Evolutionary conservation across 1,140 invertebrate genomes (phyloP).

Genomic region (Cyclina sinensis): DNA sequence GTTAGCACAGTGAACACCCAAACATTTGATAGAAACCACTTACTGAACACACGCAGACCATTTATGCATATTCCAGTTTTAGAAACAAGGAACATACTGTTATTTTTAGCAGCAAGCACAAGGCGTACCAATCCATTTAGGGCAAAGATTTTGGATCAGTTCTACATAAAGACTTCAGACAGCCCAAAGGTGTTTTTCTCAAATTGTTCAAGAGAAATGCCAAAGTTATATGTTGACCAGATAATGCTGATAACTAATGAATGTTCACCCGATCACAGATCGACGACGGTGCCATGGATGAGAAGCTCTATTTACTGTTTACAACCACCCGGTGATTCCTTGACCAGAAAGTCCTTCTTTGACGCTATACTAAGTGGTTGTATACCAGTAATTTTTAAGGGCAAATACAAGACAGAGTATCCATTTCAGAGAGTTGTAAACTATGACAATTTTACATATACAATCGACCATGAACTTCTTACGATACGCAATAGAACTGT

Average conservation of each 20-base stretch:
- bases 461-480: conserved; percentile 33
- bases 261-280: conserved; percentile 57
- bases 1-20: no score
- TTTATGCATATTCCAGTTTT: no score
- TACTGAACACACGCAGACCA: no score
- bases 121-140: conserved; percentile 60
- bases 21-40: no score
- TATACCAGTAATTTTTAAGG: conserved; percentile 77
- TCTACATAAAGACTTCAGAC: conserved; percentile 52
- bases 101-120: conserved; percentile 69
- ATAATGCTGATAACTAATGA: conserved; percentile 73
- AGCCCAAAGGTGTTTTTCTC: conserved; percentile 33
- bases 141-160: conserved; percentile 71
- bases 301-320: conserved; percentile 75
- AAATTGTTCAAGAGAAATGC: conserved; percentile 2
- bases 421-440: conserved; percentile 70
- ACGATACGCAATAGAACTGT: conserved; percentile 39
- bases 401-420: conserved; percentile 49
- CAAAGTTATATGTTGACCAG: conserved; percentile 2
- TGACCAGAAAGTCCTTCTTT: conserved; percentile 79
- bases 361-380: conserved; percentile 77
- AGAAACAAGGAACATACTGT: conserved; percentile 71
- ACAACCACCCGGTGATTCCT: conserved; percentile 78
- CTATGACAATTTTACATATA: conserved; percentile 73
- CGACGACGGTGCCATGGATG: conserved; percentile 76